Evolutionary conservation across 2,797 vertebrate genomes (phyloP), one percentile per base, ranked within the genome.

Genomic region (Takifugu rubripes): DNA sequence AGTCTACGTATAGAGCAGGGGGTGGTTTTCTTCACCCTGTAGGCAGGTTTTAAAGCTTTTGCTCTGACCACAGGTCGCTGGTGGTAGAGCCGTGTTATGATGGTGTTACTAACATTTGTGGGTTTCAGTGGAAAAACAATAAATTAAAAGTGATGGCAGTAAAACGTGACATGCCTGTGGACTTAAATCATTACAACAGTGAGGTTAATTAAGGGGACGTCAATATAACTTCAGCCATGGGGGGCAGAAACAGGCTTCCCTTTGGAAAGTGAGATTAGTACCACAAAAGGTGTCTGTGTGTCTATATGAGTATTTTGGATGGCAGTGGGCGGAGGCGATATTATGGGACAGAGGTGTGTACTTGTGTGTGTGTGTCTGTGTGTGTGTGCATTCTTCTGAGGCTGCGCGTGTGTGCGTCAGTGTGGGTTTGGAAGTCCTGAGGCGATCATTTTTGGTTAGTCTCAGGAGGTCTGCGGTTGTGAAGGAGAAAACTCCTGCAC

Each of bases 111-210:
- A 72, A 63, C 66, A 75, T 73, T 81, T 77, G 84, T 83, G 85
- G 77, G 65, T 86, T 88, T 77, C 47, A 68, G 62, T 84, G 78
- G 74, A 83, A 88, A 86, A 85, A 86, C 84, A 84, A 83, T 78
- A 81, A 83, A 84, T 79, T 46, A 81, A 82, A 84, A 75, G 70
- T 65, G 80, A 65, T 16, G 15, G 64, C 49, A 69, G 76, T 82
- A 78, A 84, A 82, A 85, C 36, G 57, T 52, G 44, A 75, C 25
- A 17, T 36, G 54, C 45, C 59, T 73, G 61, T 52, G 59, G 66
- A 79, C 71, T 78, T 59, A 61, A 82, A 79, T 79, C 68, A 78
- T 84, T 85, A 78, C 78, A 81, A 80, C 77, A 60, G 66, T 27
- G 11, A 77, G 64, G 72, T 81, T 84, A 85, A 87, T 74, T 69